phyloP scores from a whole-genome alignment of 2,113 vertebrate species.

The Cynocephalus volans region DNA sequence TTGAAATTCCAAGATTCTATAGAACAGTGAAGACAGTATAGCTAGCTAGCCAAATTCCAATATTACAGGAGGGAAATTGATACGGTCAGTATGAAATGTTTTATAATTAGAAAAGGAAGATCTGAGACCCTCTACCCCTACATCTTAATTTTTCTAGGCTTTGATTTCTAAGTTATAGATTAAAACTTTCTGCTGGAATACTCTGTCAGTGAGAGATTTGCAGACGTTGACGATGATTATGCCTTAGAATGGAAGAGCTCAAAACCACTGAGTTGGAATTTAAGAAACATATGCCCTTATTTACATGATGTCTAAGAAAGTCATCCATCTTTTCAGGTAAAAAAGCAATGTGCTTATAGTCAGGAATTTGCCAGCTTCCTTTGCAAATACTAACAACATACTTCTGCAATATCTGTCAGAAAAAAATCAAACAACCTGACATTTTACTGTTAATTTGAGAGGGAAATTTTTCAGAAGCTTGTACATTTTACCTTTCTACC shows the following conservation, averaged over 20 bases:
- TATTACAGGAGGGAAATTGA: neutral
- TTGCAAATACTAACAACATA: neutral
- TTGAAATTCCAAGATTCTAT: conserved; percentile 7
- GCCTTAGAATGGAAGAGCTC: neutral
- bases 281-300: neutral
- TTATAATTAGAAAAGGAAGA: neutral
- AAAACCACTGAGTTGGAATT: neutral
- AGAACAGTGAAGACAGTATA: neutral
- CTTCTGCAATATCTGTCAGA: neutral
- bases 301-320: neutral
- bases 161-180: neutral
- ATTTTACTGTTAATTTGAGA: conserved; percentile 15
- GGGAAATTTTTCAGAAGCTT: neutral
- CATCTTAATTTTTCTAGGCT: neutral
- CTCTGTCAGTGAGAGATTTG: neutral
- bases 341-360: neutral
- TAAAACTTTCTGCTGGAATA: neutral
- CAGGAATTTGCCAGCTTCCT: neutral
- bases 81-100: neutral
- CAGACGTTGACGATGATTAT: neutral
- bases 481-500: conserved; percentile 60
- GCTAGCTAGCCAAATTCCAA: neutral
- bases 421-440: neutral
- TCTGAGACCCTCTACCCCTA: neutral
- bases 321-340: neutral